Evolutionary conservation across 2,113 vertebrate genomes (phyloP), one percentile per base, ranked within the genome.

Genomic region (Strix aluco): DNA sequence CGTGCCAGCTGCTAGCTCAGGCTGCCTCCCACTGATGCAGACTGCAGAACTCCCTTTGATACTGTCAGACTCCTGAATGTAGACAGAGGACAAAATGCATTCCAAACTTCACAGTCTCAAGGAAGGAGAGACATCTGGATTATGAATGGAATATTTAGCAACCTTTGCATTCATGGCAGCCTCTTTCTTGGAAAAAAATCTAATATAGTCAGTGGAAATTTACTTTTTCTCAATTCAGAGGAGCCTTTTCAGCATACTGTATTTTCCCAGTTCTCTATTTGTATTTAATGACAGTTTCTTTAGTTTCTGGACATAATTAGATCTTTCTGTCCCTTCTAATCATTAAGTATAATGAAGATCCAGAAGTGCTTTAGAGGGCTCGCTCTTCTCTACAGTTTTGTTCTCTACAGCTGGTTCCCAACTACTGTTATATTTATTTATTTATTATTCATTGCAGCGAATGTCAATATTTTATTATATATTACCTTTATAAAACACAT

Each of bases 11-110:
- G 93, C 74, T 77, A 86, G 74, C 82, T 88, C 92, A 90, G 90
- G 62, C 86, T 94, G 63, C 94, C 90, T 96, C 90, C 88, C 88
- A 94, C 90, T 95, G 85, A 78, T 92, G 86, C 85, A 95, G 95
- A 49, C 85, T 95, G 88, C 88, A 94, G 79, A 93, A 78, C 52
- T 93, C 49, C 46, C 59, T 93, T 94, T 93, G 85, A 83, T 93
- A 70, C 80, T 92, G 59, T 88, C 1, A 0, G 67, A 95, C 42
- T 66, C 59, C 78, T 92, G 55, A 88, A 55, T 63, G 61, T 80
- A 66, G 82, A 96, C 6, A 2, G 80, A 83, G 67, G 75, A 86
- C 51, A 89, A 94, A 96, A 90, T 25, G 40, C 52, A 73, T 83
- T 95, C 46, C 67, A 81, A 88, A 93, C 88, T 93, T 81, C 92